phyloP scores from a whole-genome alignment of 2,113 vertebrate species.

The Excalfactoria chinensis region DNA sequence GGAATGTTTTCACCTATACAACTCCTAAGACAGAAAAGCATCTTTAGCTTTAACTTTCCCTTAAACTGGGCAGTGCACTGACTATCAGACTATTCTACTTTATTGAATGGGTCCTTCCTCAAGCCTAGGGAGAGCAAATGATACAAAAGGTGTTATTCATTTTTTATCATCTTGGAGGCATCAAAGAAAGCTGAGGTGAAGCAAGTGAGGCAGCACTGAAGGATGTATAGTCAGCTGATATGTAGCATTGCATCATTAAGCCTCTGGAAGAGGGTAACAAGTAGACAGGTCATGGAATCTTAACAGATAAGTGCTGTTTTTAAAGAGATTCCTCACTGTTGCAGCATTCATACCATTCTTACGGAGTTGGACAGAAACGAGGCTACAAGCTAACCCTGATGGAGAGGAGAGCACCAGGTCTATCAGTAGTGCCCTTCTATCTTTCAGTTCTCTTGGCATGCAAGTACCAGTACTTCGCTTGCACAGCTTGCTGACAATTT shows the following conservation, averaged over 20 bases:
- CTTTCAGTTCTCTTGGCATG: background rate
- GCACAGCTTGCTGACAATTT: slow-evolving; percentile 28
- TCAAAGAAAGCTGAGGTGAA: background rate
- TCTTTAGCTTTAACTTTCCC: background rate
- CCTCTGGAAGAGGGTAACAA: background rate
- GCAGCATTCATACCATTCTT: fast-evolving
- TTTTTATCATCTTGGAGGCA: background rate
- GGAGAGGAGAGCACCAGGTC: background rate
- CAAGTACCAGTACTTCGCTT: background rate
- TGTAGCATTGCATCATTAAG: background rate
- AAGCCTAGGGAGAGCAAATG: background rate
- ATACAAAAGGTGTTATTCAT: background rate
- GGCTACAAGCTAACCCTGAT: background rate
- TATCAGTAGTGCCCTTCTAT: background rate
- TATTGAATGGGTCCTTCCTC: background rate
- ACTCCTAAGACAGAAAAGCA: background rate
- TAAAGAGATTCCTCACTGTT: background rate
- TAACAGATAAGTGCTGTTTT: background rate
- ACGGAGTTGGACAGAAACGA: background rate
- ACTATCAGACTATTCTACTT: background rate
- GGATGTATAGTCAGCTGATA: background rate
- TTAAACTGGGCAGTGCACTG: background rate
- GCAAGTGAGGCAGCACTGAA: fast-evolving
- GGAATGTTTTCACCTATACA: background rate
- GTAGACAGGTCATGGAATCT: background rate